Evolutionary conservation across 2,888 invertebrate genomes (phyloP).

Genomic region (Hartigia nigra): DNA sequence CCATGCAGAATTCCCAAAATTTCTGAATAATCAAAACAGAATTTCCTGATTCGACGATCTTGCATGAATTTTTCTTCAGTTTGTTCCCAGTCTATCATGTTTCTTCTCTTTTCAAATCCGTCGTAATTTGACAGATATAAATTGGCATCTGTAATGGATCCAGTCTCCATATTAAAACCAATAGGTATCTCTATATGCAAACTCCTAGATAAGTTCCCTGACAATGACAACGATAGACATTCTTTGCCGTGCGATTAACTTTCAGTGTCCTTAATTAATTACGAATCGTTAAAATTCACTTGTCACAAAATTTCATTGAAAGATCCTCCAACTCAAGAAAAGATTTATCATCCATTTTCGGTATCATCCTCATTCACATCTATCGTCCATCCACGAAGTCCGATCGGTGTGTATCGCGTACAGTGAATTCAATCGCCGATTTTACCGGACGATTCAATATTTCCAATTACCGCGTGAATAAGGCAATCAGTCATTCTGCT

Average conservation of each 20-base stretch:
- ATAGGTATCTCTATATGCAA: too few relatives aligned
- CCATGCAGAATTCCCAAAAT: not conserved
- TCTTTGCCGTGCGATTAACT: not conserved
- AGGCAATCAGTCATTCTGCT: slow-evolving; percentile 1
- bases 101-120: not conserved
- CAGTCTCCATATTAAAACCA: not conserved
- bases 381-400: not conserved
- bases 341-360: not conserved
- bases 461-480: slow-evolving; percentile 1
- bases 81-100: not conserved
- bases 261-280: not conserved
- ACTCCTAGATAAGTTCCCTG: not conserved
- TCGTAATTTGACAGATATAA: not conserved
- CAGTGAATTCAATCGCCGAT: not conserved
- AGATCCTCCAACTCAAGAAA: not conserved
- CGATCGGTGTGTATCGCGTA: not conserved
- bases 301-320: not conserved
- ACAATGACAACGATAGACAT: not conserved
- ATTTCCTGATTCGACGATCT: not conserved
- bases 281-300: not conserved
- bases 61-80: not conserved
- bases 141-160: not conserved
- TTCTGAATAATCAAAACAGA: not conserved
- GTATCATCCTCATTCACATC: not conserved
- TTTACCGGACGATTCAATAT: not conserved